Evolutionary conservation across 2,888 invertebrate genomes (phyloP).

Genomic region (Podabrus alpinus): DNA sequence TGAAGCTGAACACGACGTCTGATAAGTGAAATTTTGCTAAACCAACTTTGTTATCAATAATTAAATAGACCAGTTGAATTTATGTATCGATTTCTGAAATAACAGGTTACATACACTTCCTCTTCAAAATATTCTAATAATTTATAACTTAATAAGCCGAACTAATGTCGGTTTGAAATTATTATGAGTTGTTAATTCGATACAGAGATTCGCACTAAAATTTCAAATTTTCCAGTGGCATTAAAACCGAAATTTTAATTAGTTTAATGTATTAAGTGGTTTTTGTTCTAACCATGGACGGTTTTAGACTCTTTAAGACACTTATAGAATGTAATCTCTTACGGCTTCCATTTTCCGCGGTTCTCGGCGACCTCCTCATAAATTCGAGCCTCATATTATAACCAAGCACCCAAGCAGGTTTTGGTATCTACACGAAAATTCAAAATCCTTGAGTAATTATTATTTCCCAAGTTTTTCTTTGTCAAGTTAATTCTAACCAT

Average conservation of each 20-base stretch:
- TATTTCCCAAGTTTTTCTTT: neutral
- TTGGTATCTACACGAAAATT: neutral
- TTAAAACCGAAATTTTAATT: neutral
- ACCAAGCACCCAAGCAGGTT: neutral
- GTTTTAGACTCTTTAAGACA: neutral
- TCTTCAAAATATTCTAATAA: neutral
- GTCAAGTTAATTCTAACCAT: neutral
- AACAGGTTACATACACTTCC: neutral
- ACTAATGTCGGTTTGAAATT: neutral
- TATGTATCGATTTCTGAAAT: neutral
- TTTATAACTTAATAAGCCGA: neutral
- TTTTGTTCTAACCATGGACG: neutral
- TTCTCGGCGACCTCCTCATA: neutral
- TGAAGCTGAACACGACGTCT: neutral
- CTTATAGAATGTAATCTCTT: neutral
- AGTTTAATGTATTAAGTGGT: neutral
- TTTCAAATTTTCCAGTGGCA: neutral
- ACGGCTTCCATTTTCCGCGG: neutral
- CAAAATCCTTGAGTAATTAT: neutral
- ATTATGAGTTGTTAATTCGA: neutral
- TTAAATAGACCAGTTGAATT: neutral
- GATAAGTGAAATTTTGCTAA: neutral
- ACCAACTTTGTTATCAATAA: neutral
- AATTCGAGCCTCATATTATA: neutral
- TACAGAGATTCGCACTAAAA: neutral